Evolutionary conservation across 2,113 vertebrate genomes (phyloP).

Genomic region (Grus americana): DNA sequence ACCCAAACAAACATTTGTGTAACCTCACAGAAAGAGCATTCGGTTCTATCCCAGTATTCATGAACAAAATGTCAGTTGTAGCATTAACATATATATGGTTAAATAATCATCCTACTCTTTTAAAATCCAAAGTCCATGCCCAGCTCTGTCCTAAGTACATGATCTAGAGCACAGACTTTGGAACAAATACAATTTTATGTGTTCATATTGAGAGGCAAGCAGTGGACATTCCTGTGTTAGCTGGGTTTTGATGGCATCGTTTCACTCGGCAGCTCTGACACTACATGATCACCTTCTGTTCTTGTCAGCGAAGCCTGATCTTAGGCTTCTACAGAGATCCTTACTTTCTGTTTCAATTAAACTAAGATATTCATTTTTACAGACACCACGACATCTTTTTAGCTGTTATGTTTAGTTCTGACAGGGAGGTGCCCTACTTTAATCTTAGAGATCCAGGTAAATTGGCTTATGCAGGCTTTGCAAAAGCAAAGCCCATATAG

Average conservation of each 20-base stretch:
- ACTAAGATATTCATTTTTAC: not conserved
- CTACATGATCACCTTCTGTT: not conserved
- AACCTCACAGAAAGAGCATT: not conserved
- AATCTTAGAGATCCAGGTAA: not conserved
- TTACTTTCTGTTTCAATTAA: not conserved
- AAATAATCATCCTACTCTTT: not conserved
- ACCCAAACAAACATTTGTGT: not conserved
- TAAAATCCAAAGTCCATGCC: not conserved
- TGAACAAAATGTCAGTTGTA: not conserved
- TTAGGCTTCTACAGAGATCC: not conserved
- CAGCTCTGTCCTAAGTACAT: not conserved
- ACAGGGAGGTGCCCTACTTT: not conserved
- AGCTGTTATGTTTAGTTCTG: not conserved
- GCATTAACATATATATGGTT: not conserved
- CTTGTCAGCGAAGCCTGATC: not conserved
- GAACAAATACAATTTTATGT: not conserved
- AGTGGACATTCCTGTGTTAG: not conserved
- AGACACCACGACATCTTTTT: not conserved
- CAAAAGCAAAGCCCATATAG: not conserved
- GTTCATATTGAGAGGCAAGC: not conserved
- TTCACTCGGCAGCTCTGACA: not conserved
- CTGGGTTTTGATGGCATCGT: not conserved
- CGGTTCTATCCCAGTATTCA: not conserved
- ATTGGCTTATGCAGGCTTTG: fast-evolving
- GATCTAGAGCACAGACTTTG: not conserved